Percentiles rank a stretch among this genome's conserved stretches.
Conservation (phyloP, 2,113 vertebrate species). For the Boulengerochromis microlepis region DNA sequence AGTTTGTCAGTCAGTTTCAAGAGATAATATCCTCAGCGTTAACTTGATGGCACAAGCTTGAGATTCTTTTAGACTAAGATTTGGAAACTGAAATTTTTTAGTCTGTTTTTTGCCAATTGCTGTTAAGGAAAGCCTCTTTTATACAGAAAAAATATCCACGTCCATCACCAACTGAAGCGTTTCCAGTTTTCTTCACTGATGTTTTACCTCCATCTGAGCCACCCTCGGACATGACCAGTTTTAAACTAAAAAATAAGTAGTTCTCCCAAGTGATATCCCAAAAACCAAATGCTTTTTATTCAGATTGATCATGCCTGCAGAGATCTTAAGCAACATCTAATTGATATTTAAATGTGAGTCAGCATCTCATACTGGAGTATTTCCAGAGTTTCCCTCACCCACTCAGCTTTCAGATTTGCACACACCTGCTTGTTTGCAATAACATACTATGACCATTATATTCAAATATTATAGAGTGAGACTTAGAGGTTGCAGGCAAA, state of each 20-base stretch:
- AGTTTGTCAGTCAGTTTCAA: neutral
- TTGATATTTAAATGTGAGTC: neutral
- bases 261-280: neutral
- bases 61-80: neutral
- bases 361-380: constrained; percentile 49
- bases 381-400: constrained; percentile 48
- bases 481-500: neutral
- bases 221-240: constrained; percentile 27
- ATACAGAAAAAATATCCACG: neutral
- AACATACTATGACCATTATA: neutral
- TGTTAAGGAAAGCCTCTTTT: neutral
- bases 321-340: neutral
- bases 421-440: constrained; percentile 35
- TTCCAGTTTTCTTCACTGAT: neutral
- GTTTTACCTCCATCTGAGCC: neutral
- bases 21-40: neutral
- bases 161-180: neutral
- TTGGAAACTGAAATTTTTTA: neutral
- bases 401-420: constrained; percentile 15
- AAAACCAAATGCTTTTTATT: neutral
- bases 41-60: neutral
- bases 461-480: neutral
- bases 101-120: neutral
- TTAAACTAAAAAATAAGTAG: constrained; percentile 11
- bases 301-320: neutral